Evolutionary conservation across 37 sponge, comb jelly and placozoan genomes (phyloP).

Genomic region (Corticium candelabrum): DNA sequence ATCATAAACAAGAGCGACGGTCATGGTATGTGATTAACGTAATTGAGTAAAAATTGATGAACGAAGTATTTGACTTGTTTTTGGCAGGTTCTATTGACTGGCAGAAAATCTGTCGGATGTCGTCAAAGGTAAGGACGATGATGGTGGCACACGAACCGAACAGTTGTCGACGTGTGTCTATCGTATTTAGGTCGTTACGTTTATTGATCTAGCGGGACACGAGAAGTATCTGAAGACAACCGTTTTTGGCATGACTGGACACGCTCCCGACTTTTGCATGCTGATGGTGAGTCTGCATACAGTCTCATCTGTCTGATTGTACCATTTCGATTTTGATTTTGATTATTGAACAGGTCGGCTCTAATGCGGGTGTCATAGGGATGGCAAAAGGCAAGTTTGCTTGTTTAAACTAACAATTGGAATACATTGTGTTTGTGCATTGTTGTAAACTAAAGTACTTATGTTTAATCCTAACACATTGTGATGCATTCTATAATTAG

Average conservation of each 20-base stretch:
- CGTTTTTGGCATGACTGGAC: slow-evolving; percentile 99
- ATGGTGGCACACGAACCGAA: neutral
- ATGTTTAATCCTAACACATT: too few species aligned
- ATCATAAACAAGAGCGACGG: slow-evolving; percentile 82
- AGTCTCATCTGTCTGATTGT: neutral
- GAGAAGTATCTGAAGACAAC: slow-evolving; percentile 95
- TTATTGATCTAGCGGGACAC: slow-evolving; percentile 96
- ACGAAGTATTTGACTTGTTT: slow-evolving; percentile 5
- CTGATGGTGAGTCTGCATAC: slow-evolving; percentile 58
- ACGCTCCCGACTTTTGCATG: slow-evolving; percentile 98
- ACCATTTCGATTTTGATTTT: neutral
- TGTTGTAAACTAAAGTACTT: too few species aligned
- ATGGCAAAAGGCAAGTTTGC: slow-evolving; percentile 69
- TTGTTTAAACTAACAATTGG: neutral
- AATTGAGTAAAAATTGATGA: neutral
- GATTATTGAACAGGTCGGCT: slow-evolving; percentile 18
- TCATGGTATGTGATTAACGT: slow-evolving; percentile 38
- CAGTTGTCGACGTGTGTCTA: too few species aligned
- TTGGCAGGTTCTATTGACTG: slow-evolving; percentile 67
- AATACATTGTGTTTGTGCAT: too few species aligned
- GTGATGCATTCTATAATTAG: too few species aligned
- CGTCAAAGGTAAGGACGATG: slow-evolving; percentile 58
- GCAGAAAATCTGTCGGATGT: slow-evolving; percentile 73
- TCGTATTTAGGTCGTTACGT: slow-evolving; percentile 57
- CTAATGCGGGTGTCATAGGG: slow-evolving; percentile 92